Percentiles rank a stretch among this genome's conserved stretches.
Evolutionary conservation across 2,888 invertebrate genomes (phyloP).

Genomic region (Blastobasis lacticolella): DNA sequence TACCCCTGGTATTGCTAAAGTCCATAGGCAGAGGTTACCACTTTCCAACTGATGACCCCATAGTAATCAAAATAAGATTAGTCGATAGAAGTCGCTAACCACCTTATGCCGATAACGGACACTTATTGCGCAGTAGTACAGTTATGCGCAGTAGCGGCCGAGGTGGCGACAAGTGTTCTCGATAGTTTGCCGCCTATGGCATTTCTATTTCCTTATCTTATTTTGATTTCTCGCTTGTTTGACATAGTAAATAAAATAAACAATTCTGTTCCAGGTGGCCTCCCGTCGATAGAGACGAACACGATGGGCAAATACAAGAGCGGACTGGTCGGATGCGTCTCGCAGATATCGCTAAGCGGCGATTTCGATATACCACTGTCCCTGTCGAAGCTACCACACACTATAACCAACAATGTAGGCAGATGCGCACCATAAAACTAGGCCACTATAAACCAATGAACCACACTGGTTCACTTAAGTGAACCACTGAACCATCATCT

Average conservation of each 20-base stretch:
- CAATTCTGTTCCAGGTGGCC: conserved; percentile 77
- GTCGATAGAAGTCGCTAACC: too few species aligned
- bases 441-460: conserved; percentile 15
- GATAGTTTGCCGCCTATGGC: too few species aligned
- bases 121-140: too few species aligned
- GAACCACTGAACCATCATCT: conserved; percentile 9
- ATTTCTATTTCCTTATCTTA: too few species aligned
- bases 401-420: conserved; percentile 71
- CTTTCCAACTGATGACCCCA: too few species aligned
- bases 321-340: conserved; percentile 88
- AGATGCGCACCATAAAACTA: conserved; percentile 53
- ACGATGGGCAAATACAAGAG: conserved; percentile 81
- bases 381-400: conserved; percentile 76
- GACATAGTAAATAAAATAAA: not conserved
- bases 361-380: conserved; percentile 85
- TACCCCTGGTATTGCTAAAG: too few species aligned
- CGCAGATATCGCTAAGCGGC: conserved; percentile 85
- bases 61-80: too few species aligned
- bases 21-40: too few species aligned
- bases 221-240: too few species aligned
- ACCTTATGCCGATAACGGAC: too few species aligned
- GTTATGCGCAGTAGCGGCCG: too few species aligned
- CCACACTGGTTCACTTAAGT: conserved; percentile 24
- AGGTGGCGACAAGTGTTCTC: too few species aligned
- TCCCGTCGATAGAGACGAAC: conserved; percentile 82